These are phyloP conservation scores for Drosophila stalkeri DNA, from an alignment of 2,888 invertebrate genomes.

Conservation along the genomic window DNA sequence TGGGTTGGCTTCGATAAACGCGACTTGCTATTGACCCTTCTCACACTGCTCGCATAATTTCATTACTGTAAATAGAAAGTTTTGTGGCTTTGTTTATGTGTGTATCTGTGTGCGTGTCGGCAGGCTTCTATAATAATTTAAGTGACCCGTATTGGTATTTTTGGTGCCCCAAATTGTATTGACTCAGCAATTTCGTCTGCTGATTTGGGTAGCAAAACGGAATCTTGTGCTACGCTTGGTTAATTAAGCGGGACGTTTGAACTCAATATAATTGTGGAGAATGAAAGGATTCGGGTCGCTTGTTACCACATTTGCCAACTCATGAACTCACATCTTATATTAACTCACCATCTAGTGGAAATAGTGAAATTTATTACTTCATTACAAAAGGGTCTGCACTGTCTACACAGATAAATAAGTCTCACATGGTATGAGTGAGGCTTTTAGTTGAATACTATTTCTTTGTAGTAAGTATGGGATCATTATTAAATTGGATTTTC, in stretches of 20 bases:
- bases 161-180: slow-evolving; percentile 47
- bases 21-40: slow-evolving; percentile 61
- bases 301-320: slow-evolving; percentile 24
- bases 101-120: background rate
- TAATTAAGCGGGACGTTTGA: slow-evolving; percentile 65
- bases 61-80: slow-evolving; percentile 46
- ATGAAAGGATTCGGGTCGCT: slow-evolving; percentile 13
- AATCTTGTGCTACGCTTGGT: slow-evolving; percentile 52
- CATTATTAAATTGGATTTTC: background rate
- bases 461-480: background rate
- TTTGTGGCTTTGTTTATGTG: slow-evolving; percentile 27
- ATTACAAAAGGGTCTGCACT: background rate
- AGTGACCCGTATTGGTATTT: slow-evolving; percentile 54
- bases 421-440: background rate
- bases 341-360: background rate
- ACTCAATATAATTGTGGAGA: slow-evolving; percentile 33
- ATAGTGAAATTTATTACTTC: slow-evolving; percentile 6
- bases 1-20: slow-evolving; percentile 40
- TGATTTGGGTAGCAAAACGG: slow-evolving; percentile 61
- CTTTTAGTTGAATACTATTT: background rate
- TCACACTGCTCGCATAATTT: slow-evolving; percentile 43
- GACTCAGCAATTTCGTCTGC: slow-evolving; percentile 64
- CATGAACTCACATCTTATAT: background rate
- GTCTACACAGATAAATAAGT: background rate
- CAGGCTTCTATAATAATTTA: slow-evolving; percentile 37